phyloP scores from a whole-genome alignment of 2,113 vertebrate species.

The Tachuris rubrigastra region DNA sequence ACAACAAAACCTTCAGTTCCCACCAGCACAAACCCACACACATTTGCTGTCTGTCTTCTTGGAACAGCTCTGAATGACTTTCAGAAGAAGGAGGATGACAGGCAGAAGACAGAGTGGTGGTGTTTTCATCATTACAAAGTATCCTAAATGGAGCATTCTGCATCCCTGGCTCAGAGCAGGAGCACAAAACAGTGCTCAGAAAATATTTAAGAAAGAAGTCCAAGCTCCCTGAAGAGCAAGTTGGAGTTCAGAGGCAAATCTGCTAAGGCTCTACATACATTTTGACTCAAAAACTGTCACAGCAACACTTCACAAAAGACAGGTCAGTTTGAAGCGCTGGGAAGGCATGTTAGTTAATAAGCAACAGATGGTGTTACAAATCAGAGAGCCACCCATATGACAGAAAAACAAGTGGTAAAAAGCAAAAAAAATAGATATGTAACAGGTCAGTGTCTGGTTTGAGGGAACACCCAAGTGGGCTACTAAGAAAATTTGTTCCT shows the following conservation, averaged over 20 bases:
- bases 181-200: neutral
- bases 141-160: neutral
- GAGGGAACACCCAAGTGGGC: neutral
- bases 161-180: rapidly evolving
- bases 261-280: neutral
- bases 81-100: neutral
- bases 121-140: neutral
- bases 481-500: neutral
- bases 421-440: too few relatives aligned
- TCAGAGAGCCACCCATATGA: neutral
- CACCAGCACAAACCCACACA: neutral
- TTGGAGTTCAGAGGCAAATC: neutral
- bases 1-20: neutral
- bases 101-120: neutral
- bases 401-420: neutral
- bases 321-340: neutral
- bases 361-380: neutral
- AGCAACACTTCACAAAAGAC: neutral
- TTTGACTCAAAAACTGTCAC: neutral
- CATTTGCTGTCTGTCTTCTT: too few relatives aligned
- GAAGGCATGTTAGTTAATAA: neutral
- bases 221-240: neutral
- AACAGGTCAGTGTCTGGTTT: neutral
- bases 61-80: neutral
- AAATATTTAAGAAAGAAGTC: neutral